Conservation (phyloP, 2,113 vertebrate species). For the Coptodon bakossiorum region DNA sequence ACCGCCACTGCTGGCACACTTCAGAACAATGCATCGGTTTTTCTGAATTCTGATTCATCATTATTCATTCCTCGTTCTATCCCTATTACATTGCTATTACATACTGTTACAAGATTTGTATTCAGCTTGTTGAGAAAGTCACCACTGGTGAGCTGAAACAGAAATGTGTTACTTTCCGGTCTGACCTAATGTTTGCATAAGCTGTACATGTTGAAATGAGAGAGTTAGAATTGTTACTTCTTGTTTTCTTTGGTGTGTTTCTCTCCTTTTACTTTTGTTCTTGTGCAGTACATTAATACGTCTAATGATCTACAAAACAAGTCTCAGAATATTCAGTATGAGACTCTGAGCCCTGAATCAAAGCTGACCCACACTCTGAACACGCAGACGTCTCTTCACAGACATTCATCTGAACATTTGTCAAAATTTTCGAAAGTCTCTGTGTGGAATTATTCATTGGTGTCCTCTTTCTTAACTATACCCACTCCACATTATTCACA, state of each 20-base stretch:
- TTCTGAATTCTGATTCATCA: neutral
- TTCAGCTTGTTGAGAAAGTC: neutral
- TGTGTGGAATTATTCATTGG: neutral
- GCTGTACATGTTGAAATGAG: neutral
- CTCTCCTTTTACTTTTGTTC: neutral
- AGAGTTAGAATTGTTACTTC: neutral
- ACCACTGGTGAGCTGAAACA: neutral
- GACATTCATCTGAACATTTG: neutral
- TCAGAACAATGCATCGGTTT: neutral
- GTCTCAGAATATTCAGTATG: neutral
- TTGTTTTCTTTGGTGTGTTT: neutral
- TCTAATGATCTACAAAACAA: neutral
- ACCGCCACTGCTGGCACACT: no score
- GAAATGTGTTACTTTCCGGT: fast-evolving
- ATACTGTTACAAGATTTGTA: neutral
- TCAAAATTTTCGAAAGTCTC: neutral
- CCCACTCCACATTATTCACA: neutral
- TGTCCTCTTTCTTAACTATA: neutral
- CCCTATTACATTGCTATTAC: neutral
- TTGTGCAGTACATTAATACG: neutral
- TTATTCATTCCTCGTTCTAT: fast-evolving
- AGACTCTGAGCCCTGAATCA: neutral
- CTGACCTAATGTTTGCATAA: neutral
- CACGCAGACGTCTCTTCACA: neutral
- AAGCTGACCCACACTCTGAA: neutral